A percentile compares a stretch with the other conserved stretches of the same genome.
These are phyloP conservation scores for Synanthedon tipuliformis DNA, from an alignment of 2,888 invertebrate species.

Conservation along the genomic window DNA sequence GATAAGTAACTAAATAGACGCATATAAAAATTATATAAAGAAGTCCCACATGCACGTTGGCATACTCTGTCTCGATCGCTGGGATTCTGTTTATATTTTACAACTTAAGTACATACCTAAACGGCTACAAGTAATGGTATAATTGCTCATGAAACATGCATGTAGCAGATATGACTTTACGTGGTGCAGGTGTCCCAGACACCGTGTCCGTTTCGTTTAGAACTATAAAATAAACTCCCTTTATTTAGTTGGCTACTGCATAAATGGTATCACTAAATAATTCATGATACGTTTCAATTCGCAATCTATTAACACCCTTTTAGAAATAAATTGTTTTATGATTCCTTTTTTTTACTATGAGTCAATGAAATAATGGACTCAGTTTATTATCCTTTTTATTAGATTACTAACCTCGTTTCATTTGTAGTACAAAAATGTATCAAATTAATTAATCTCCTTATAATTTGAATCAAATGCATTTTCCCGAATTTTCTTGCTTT, in stretches of 20 bases:
- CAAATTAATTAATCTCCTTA: too few relatives aligned
- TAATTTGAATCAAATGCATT: too few relatives aligned
- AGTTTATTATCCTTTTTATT: too few relatives aligned
- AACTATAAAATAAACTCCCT: not conserved
- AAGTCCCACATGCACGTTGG: not conserved
- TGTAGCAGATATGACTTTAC: not conserved
- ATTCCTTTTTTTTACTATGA: too few relatives aligned
- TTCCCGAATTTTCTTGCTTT: too few relatives aligned
- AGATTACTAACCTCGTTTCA: too few relatives aligned
- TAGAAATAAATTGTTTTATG: too few relatives aligned
- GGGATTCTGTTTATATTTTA: not conserved
- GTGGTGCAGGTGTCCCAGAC: not conserved
- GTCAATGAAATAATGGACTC: too few relatives aligned
- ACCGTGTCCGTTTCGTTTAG: not conserved
- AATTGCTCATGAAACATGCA: conserved; percentile 43
- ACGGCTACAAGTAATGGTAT: conserved; percentile 5
- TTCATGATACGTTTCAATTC: not conserved
- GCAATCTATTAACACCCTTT: too few relatives aligned
- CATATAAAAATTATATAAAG: too few relatives aligned
- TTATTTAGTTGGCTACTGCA: not conserved
- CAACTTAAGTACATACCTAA: not conserved
- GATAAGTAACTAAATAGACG: too few relatives aligned
- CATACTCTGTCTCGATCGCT: not conserved
- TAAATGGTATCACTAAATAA: not conserved
- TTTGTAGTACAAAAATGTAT: too few relatives aligned